Conservation (phyloP, 2,888 invertebrate genomes). For the Rhopalosiphum nymphaeae region DNA sequence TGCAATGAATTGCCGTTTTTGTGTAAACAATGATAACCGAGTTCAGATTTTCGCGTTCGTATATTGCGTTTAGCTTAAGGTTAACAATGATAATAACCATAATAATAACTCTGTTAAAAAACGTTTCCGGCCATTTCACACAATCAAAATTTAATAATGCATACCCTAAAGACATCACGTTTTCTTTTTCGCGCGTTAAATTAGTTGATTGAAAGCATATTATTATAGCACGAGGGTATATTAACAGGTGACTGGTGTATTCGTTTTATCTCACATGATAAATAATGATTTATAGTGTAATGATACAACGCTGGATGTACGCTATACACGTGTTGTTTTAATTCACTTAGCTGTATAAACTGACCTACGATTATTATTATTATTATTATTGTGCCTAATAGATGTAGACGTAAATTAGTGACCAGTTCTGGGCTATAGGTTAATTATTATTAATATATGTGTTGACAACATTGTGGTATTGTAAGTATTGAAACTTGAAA, state of each 20-base stretch:
- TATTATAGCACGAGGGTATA: background rate
- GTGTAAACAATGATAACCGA: background rate
- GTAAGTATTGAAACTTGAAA: background rate
- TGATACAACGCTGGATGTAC: background rate
- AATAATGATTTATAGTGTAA: background rate
- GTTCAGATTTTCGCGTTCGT: background rate
- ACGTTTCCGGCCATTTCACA: background rate
- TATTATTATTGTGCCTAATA: background rate
- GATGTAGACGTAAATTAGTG: background rate
- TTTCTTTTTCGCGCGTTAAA: background rate
- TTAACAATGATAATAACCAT: background rate
- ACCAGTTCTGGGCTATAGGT: background rate
- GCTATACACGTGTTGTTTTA: background rate
- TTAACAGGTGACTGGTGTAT: background rate
- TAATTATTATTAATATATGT: background rate
- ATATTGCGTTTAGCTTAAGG: background rate
- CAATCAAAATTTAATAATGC: background rate
- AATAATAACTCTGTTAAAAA: conserved; percentile 18
- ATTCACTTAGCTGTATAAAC: background rate
- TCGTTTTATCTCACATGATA: background rate
- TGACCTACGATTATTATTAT: background rate
- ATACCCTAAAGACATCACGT: conserved; percentile 22
- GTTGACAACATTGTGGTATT: background rate
- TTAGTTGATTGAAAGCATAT: background rate
- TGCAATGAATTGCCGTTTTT: background rate